Percentiles rank a stretch among this genome's conserved stretches.
Conservation (phyloP, 1,140 invertebrate species). For the Drosophila lini region DNA sequence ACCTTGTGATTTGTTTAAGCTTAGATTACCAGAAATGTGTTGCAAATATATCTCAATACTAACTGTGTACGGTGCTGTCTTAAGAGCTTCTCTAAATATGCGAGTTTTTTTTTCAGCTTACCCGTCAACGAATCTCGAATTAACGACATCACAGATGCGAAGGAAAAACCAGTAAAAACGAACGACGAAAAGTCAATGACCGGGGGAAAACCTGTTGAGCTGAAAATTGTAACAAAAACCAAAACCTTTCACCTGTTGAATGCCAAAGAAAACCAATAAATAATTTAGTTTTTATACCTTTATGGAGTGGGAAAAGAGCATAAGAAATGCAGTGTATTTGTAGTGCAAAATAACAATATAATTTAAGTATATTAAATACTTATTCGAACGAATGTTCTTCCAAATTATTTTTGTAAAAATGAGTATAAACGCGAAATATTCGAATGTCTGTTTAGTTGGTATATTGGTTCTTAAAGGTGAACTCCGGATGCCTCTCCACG, state of each 20-base stretch:
- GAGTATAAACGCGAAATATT: neutral
- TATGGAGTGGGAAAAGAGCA: slow-evolving; percentile 7
- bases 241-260: slow-evolving; percentile 64
- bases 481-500: slow-evolving; percentile 88
- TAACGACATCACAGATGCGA: slow-evolving; percentile 17
- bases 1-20: slow-evolving; percentile 68
- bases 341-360: slow-evolving; percentile 6
- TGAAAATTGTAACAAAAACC: slow-evolving; percentile 76
- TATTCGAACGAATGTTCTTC: neutral
- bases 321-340: slow-evolving; percentile 18
- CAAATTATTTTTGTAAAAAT: neutral
- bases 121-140: slow-evolving; percentile 7
- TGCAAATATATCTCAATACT: slow-evolving; percentile 69
- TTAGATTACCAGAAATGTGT: slow-evolving; percentile 41
- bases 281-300: neutral
- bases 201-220: slow-evolving; percentile 65
- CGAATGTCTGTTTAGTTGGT: slow-evolving; percentile 47
- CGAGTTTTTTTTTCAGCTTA: slow-evolving; percentile 31
- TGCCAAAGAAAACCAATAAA: slow-evolving; percentile 40
- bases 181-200: slow-evolving; percentile 11
- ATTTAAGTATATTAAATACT: slow-evolving; percentile 9
- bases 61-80: slow-evolving; percentile 13
- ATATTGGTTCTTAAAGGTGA: slow-evolving; percentile 85
- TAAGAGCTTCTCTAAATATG: neutral
- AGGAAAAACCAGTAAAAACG: slow-evolving; percentile 16